A percentile compares a stretch with the other conserved stretches of the same genome.
phyloP scores from a whole-genome alignment of 2,113 vertebrate species.

The Urocynchramus pylzowi region DNA sequence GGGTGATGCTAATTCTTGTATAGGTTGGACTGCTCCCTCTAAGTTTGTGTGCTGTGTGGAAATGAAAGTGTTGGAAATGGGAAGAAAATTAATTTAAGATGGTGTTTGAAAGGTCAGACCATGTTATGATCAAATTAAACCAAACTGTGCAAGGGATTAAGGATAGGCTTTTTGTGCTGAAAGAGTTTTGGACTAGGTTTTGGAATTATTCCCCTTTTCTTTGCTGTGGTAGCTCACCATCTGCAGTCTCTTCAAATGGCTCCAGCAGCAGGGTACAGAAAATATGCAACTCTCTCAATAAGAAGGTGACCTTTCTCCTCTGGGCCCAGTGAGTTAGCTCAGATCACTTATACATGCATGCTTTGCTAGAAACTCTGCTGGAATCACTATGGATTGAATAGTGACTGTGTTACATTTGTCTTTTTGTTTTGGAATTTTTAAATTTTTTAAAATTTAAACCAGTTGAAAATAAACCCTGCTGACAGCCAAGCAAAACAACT shows the following conservation, averaged over 20 bases:
- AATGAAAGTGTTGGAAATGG: neutral
- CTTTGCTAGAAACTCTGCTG: neutral
- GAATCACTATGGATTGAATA: neutral
- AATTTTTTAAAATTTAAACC: neutral
- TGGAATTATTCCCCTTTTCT: neutral
- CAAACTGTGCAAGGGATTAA: neutral
- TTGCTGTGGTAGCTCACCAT: neutral
- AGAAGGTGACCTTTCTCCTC: neutral
- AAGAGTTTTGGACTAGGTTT: neutral
- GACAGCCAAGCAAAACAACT: neutral
- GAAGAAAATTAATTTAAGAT: conserved; percentile 15
- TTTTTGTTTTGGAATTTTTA: neutral
- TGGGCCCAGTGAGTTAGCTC: neutral
- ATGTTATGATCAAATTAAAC: neutral
- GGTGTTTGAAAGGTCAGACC: neutral
- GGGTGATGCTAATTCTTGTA: neutral
- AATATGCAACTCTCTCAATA: neutral
- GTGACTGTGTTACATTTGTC: neutral
- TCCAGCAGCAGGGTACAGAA: neutral
- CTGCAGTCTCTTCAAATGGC: neutral
- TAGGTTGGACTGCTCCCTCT: neutral
- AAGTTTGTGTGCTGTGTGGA: neutral
- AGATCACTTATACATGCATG: neutral
- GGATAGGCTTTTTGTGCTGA: neutral
- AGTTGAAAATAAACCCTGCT: neutral